Conservation (phyloP, 2,113 vertebrate species). For the Pogonocichla stellata region DNA sequence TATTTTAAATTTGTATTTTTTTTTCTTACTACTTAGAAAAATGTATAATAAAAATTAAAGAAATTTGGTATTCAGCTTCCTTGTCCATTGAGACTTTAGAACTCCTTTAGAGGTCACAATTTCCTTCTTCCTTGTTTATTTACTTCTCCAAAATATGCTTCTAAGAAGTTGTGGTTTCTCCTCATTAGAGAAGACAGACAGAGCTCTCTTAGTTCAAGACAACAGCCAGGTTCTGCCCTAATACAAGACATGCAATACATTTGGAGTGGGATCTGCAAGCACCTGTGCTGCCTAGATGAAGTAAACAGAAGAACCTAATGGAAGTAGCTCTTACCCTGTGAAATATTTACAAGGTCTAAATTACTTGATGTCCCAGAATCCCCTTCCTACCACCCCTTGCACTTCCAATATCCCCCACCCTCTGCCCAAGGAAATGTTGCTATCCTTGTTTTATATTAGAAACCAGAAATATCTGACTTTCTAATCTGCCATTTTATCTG, state of each 20-base stretch:
- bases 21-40: background rate
- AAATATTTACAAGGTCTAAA: background rate
- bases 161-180: background rate
- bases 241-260: background rate
- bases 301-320: background rate
- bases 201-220: background rate
- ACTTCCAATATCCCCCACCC: background rate
- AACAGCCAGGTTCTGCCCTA: background rate
- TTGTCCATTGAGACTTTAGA: background rate
- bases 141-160: background rate
- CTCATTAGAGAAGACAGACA: background rate
- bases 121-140: background rate
- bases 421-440: background rate
- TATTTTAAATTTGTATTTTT: background rate
- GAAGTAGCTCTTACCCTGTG: background rate
- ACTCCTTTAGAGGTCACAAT: background rate
- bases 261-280: background rate
- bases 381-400: background rate
- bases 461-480: background rate
- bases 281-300: background rate
- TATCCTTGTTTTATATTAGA: background rate
- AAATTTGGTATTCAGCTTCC: background rate
- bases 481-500: background rate
- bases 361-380: background rate
- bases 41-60: background rate